Evolutionary conservation across 2,113 vertebrate species (phyloP), one percentile per base, ranked within the genome.

Genomic region (Garra rufa): DNA sequence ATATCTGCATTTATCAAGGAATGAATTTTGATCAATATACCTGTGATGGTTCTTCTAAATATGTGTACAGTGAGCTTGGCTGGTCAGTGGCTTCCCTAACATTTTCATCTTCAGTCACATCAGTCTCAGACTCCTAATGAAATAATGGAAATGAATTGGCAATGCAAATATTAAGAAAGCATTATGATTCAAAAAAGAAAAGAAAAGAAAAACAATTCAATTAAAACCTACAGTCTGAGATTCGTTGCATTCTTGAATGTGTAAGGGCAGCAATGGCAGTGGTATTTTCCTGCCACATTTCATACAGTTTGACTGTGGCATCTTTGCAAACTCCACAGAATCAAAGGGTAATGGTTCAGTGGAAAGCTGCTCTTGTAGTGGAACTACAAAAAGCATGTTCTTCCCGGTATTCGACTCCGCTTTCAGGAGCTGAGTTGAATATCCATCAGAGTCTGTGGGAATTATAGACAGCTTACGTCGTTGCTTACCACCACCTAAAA

Each of bases 241-340:
- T 9, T 7, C 38, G 6, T 38, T 59, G 76, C 76, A 77, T 5
- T 77, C 48, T 30, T 77, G 13, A 19, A 77, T 41, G 21, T 77
- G 76, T n/a, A 59, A 52, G 26, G 75, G 76, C 76, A 77, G 55
- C 46, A 77, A 57, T 1, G 48, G 30, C 76, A 77, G 28, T 19
- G 76, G 52, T 14, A 78, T 78, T 78, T 41, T 78, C 34, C 52
- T n/a, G 30, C 34, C 52, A 59, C 76, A 78, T 52, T 55, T 78
- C 50, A 78, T 78, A 41, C 76, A 78, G 52, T 61, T 77, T 19
- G 75, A 77, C 28, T 9, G 46, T 38, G 50, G 75, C 75, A 77
- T 77, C 75, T 57, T 77, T 30, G 75, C 46, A 77, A 77, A 57
- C 48, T 50, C 75, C 30, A 55, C 46, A 34, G 48, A 57, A 19